These are phyloP conservation scores for Daktulosphaira vitifoliae DNA, from an alignment of 1,140 invertebrate genomes.

Conservation along the genomic window DNA sequence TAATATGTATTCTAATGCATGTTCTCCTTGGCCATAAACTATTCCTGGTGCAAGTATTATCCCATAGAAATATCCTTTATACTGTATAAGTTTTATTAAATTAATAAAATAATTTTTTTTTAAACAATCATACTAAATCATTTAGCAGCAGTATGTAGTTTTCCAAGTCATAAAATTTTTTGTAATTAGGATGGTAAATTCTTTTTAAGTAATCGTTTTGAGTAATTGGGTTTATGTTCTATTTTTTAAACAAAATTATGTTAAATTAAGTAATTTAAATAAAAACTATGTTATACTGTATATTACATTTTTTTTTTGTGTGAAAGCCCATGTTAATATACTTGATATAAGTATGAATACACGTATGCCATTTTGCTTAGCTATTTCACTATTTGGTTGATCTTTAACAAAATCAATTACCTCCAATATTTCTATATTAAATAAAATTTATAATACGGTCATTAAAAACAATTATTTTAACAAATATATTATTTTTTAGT, in stretches of 20 bases:
- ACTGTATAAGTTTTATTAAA: background rate
- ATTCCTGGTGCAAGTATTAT: constrained; percentile 12
- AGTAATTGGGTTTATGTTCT: background rate
- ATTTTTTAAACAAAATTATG: background rate
- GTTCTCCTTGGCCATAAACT: constrained; percentile 17
- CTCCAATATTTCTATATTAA: constrained; percentile 13
- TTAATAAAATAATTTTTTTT: too few species aligned
- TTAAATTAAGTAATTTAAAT: background rate
- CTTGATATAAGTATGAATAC: constrained; percentile 28
- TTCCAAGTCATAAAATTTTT: constrained; percentile 6
- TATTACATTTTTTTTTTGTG: background rate
- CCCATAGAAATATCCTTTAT: constrained; percentile 12
- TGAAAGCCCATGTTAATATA: constrained; percentile 21
- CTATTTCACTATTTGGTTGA: constrained; percentile 2
- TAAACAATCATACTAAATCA: background rate
- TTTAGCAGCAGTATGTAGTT: constrained; percentile 8
- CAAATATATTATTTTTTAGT: too few species aligned
- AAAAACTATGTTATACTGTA: background rate
- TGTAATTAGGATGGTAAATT: constrained; percentile 20
- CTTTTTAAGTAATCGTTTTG: constrained; percentile 12
- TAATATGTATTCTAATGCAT: constrained; percentile 14
- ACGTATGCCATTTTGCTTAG: background rate
- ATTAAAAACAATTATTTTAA: too few species aligned
- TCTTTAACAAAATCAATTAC: constrained; percentile 13
- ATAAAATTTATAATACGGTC: too few species aligned